A percentile compares a stretch with the other conserved stretches of the same genome.
Evolutionary conservation across 2,888 invertebrate genomes (phyloP).

Genomic region (Yponomeuta plumbellus): DNA sequence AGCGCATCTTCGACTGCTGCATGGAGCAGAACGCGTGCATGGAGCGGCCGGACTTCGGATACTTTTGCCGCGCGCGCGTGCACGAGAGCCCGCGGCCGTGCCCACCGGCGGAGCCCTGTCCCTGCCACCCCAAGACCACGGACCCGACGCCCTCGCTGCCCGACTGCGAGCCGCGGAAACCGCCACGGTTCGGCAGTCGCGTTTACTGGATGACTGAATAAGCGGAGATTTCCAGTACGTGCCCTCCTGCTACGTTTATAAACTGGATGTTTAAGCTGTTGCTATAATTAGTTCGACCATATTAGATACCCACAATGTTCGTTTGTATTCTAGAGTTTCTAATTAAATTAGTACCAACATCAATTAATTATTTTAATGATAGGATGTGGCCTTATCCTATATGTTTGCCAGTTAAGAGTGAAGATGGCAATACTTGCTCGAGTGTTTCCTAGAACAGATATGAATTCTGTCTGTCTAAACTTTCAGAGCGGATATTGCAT

Average conservation of each 20-base stretch:
- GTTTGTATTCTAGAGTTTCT: not conserved
- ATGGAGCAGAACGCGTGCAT: constrained; percentile 85
- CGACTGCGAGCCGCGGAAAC: constrained; percentile 73
- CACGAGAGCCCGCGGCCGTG: constrained; percentile 75
- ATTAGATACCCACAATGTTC: not conserved
- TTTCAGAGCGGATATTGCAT: not conserved
- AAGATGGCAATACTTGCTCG: not conserved
- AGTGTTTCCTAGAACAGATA: not conserved
- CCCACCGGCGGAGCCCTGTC: constrained; percentile 72
- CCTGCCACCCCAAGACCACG: constrained; percentile 73
- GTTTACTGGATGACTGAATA: constrained; percentile 69
- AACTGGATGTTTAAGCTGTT: too few relatives aligned
- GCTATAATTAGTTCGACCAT: not conserved
- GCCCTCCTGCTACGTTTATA: too few relatives aligned
- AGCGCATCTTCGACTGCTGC: constrained; percentile 88
- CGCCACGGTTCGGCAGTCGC: constrained; percentile 80
- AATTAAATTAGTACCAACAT: not conserved
- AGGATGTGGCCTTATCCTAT: not conserved
- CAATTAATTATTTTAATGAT: not conserved
- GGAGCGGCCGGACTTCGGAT: constrained; percentile 87
- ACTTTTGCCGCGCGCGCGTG: constrained; percentile 84
- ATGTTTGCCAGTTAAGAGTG: not conserved
- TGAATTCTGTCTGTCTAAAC: not conserved
- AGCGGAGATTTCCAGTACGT: not conserved
- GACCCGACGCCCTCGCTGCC: constrained; percentile 82